These are phyloP conservation scores for Drosophila bipectinata DNA, from an alignment of 1,140 invertebrate species.

Conservation along the genomic window DNA sequence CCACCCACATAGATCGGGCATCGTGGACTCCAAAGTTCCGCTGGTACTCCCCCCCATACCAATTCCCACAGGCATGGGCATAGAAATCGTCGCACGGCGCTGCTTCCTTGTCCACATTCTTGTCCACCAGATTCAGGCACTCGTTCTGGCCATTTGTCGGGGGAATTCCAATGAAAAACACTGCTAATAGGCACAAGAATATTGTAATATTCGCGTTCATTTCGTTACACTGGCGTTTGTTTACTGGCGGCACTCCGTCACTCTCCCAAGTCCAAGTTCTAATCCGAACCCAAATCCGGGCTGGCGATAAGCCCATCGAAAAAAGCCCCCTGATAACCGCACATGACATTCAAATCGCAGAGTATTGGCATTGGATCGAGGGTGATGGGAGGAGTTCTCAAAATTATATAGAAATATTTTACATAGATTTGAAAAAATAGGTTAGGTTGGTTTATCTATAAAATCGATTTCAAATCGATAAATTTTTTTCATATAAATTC, in stretches of 20 bases:
- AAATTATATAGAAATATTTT: background rate
- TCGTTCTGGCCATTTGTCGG: slow-evolving; percentile 1
- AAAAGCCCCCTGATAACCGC: slow-evolving; percentile 28
- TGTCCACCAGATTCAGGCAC: slow-evolving; percentile 10
- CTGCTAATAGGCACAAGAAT: background rate
- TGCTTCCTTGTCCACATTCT: slow-evolving; percentile 41
- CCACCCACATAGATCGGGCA: slow-evolving; percentile 52
- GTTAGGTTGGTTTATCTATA: background rate
- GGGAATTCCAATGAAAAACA: background rate
- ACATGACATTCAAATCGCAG: slow-evolving; percentile 36
- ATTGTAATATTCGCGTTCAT: background rate
- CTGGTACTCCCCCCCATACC: slow-evolving; percentile 44
- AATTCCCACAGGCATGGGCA: slow-evolving; percentile 74
- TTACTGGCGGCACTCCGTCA: slow-evolving; percentile 5
- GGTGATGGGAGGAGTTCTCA: background rate
- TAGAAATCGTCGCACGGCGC: slow-evolving; percentile 65
- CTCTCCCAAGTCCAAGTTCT: slow-evolving; percentile 16
- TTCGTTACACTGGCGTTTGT: slow-evolving; percentile 17
- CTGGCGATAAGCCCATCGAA: slow-evolving; percentile 25
- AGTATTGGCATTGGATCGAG: slow-evolving; percentile 12
- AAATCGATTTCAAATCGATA: background rate
- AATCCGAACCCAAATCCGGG: slow-evolving; percentile 13
- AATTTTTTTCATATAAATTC: too few relatives aligned
- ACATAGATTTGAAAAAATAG: too few relatives aligned
- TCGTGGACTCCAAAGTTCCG: slow-evolving; percentile 58